Conservation (phyloP, 1,140 invertebrate species). For the Drosophila murphyi region DNA sequence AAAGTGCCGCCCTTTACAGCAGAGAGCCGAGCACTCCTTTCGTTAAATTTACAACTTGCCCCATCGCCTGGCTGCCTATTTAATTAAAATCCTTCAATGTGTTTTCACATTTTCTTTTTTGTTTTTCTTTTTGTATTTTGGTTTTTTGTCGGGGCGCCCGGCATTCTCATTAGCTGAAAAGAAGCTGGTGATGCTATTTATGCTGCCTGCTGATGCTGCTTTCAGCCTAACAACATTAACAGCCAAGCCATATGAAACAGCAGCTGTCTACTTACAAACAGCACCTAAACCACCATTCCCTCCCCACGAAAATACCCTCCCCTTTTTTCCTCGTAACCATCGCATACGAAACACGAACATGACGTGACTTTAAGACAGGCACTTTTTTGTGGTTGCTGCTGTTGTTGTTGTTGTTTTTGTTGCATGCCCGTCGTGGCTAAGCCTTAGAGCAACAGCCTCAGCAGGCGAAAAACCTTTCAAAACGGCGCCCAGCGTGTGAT, state of each 20-base stretch:
- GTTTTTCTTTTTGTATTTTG: constrained; percentile 16
- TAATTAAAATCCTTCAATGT: constrained; percentile 81
- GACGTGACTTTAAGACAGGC: constrained; percentile 77
- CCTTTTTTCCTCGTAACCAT: neutral
- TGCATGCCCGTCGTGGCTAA: constrained; percentile 30
- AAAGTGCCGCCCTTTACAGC: constrained; percentile 19
- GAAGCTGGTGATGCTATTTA: constrained; percentile 71
- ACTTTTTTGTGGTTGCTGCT: constrained; percentile 31
- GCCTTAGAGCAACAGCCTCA: constrained; percentile 1
- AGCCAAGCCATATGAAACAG: constrained; percentile 55
- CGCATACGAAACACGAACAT: constrained; percentile 18
- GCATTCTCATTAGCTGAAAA: constrained; percentile 78
- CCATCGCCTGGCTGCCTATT: constrained; percentile 59
- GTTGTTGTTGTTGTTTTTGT: constrained; percentile 40
- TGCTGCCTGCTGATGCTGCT: constrained; percentile 35
- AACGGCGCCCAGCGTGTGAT: constrained; percentile 25
- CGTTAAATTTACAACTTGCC: constrained; percentile 42
- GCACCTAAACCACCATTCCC: neutral
- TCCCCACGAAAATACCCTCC: neutral
- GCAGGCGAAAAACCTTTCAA: constrained; percentile 42
- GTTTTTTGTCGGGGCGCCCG: neutral
- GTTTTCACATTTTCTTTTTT: constrained; percentile 38
- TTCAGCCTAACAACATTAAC: constrained; percentile 76
- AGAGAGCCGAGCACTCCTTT: neutral
- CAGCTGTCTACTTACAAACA: constrained; percentile 69